These are phyloP conservation scores for Selene dorsalis DNA, from an alignment of 2,797 vertebrate species.

Conservation along the genomic window DNA sequence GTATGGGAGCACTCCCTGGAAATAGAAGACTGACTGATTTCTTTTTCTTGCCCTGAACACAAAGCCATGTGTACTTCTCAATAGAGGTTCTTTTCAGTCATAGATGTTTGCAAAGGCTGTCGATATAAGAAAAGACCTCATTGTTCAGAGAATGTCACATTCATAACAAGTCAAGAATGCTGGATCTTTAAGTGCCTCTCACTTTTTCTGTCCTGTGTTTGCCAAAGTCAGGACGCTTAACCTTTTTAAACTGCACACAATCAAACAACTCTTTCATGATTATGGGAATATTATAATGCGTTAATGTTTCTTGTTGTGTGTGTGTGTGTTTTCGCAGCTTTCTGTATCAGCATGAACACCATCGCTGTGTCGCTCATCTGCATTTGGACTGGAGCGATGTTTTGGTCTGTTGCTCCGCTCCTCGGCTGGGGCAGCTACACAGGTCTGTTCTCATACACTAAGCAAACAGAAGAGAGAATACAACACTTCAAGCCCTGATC, in stretches of 20 bases:
- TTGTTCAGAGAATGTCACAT: constrained; percentile 83
- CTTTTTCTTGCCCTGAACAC: constrained; percentile 40
- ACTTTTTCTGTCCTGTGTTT: constrained; percentile 57
- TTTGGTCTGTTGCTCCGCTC: constrained; percentile 91
- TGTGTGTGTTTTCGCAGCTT: constrained; percentile 78
- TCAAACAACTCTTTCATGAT: constrained; percentile 9
- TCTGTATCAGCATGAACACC: constrained; percentile 86
- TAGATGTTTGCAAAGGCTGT: constrained; percentile 68
- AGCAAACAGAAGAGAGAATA: background rate
- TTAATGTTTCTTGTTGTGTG: constrained; percentile 15
- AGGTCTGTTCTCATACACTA: constrained; percentile 79
- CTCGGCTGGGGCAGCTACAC: constrained; percentile 94
- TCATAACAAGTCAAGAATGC: constrained; percentile 73
- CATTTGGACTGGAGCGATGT: constrained; percentile 89
- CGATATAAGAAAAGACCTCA: constrained; percentile 65
- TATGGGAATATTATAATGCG: background rate
- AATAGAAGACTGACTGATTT: constrained; percentile 27
- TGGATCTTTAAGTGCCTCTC: constrained; percentile 51
- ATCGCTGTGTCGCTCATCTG: constrained; percentile 85
- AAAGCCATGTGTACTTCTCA: constrained; percentile 57
- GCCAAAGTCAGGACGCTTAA: constrained; percentile 55
- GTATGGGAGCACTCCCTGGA: constrained; percentile 19
- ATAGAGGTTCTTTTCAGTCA: constrained; percentile 68
- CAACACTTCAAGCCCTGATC: background rate
- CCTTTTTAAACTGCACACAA: constrained; percentile 45